Evolutionary conservation across 2,797 vertebrate genomes (phyloP).

Genomic region (Enteromius fasciolatus): DNA sequence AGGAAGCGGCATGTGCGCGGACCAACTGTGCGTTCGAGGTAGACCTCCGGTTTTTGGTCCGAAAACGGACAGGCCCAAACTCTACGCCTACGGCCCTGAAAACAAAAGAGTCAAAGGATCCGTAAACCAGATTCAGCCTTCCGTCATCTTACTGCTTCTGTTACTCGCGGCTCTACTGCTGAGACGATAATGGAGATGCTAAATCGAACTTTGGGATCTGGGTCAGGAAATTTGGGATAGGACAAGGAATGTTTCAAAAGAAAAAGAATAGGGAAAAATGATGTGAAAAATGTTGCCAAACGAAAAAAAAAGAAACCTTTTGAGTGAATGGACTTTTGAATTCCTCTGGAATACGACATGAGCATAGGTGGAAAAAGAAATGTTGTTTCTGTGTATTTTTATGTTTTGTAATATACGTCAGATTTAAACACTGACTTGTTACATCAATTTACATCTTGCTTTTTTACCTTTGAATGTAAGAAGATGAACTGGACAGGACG

Average conservation of each 20-base stretch:
- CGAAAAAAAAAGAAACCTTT: neutral
- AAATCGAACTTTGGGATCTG: slow-evolving; percentile 44
- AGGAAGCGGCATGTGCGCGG: slow-evolving; percentile 61
- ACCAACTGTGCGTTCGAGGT: slow-evolving; percentile 53
- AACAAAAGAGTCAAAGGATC: slow-evolving; percentile 58
- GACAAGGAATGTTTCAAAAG: slow-evolving; percentile 35
- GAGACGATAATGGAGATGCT: slow-evolving; percentile 49
- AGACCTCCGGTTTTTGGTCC: slow-evolving; percentile 52
- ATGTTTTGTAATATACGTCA: slow-evolving; percentile 50
- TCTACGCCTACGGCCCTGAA: slow-evolving; percentile 49
- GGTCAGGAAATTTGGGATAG: slow-evolving; percentile 24
- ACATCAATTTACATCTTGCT: slow-evolving; percentile 15
- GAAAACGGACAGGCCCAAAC: slow-evolving; percentile 57
- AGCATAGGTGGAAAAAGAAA: slow-evolving; percentile 17
- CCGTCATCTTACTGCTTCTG: slow-evolving; percentile 39
- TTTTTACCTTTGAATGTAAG: slow-evolving; percentile 58
- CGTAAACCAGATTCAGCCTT: slow-evolving; percentile 37
- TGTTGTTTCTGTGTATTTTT: slow-evolving; percentile 38
- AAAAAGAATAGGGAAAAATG: neutral
- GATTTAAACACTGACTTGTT: slow-evolving; percentile 43
- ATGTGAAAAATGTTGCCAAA: slow-evolving; percentile 55
- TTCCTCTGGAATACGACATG: slow-evolving; percentile 39
- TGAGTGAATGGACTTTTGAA: slow-evolving; percentile 44
- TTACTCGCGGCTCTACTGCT: slow-evolving; percentile 46
- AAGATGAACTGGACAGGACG: slow-evolving; percentile 25